These are phyloP conservation scores for Argyresthia goedartella DNA, from an alignment of 2,888 invertebrate genomes.

Conservation along the genomic window DNA sequence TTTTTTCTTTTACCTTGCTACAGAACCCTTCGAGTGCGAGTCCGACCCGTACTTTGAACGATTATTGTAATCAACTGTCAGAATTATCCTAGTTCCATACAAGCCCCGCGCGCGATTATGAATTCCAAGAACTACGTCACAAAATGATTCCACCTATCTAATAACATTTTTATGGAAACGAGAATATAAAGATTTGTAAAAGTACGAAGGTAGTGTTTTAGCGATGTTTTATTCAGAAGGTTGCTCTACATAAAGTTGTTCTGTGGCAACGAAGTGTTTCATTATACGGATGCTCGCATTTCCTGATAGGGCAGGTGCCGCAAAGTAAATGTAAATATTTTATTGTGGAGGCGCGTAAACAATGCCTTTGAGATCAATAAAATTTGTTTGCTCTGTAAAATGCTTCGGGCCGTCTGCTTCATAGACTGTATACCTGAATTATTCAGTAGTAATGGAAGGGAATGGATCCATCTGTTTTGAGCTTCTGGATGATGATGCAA, in stretches of 20 bases:
- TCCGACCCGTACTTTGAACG: no score
- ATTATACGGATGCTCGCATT: constrained; percentile 59
- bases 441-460: constrained; percentile 57
- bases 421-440: constrained; percentile 66
- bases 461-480: constrained; percentile 57
- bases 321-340: constrained; percentile 68
- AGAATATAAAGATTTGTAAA: constrained; percentile 1
- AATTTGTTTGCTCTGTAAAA: constrained; percentile 70
- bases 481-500: constrained; percentile 51
- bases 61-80: no score
- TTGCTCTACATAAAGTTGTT: constrained; percentile 1
- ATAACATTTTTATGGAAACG: background rate
- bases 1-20: no score
- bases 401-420: constrained; percentile 59
- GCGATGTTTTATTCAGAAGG: constrained; percentile 3
- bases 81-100: no score
- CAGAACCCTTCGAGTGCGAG: no score
- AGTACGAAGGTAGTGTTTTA: background rate
- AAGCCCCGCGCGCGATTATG: no score
- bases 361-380: constrained; percentile 68
- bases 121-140: no score
- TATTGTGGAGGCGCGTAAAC: constrained; percentile 60
- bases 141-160: background rate
- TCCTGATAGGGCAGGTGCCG: constrained; percentile 54
- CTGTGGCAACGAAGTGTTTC: constrained; percentile 32